These are phyloP conservation scores for Catostylus mosaicus DNA, from an alignment of 30 jellyfish, hydroid and myxozoan species.

Conservation along the genomic window DNA sequence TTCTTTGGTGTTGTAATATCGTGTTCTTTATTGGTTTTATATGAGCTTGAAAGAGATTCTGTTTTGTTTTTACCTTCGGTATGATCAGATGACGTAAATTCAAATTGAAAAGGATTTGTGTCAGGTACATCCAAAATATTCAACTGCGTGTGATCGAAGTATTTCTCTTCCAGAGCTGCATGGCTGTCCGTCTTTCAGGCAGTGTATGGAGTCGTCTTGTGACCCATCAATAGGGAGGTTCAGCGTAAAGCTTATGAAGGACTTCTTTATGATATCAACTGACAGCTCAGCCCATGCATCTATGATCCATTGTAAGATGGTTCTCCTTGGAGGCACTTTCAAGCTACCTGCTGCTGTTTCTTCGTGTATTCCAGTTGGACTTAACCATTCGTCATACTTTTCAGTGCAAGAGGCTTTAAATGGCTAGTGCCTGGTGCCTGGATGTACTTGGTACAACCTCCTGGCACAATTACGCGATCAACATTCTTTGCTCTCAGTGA, in stretches of 20 bases:
- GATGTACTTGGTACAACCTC: slow-evolving; percentile 39
- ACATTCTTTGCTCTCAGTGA: not conserved
- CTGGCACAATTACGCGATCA: slow-evolving; percentile 32
- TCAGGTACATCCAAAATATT: slow-evolving; percentile 3
- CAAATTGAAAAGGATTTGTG: no score
- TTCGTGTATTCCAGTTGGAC: slow-evolving; percentile 2
- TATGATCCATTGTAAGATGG: slow-evolving; percentile 41
- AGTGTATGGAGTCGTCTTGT: slow-evolving; percentile 30
- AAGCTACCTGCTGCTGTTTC: slow-evolving; percentile 38
- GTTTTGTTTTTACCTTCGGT: slow-evolving; percentile 18
- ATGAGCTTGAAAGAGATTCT: not conserved
- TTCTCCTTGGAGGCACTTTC: slow-evolving; percentile 32
- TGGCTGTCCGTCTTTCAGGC: slow-evolving; percentile 39
- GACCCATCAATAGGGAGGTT: slow-evolving; percentile 33
- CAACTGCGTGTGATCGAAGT: not conserved
- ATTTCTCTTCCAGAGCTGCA: slow-evolving; percentile 23
- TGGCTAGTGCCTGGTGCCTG: slow-evolving; percentile 61
- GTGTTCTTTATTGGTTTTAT: not conserved
- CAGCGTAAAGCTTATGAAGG: slow-evolving; percentile 17
- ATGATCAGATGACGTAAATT: slow-evolving; percentile 4
- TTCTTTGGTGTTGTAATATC: not conserved
- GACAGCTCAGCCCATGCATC: slow-evolving; percentile 29
- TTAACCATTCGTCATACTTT: slow-evolving; percentile 29
- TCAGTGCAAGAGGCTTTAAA: slow-evolving; percentile 25
- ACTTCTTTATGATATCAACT: not conserved